Percentiles rank a stretch among this genome's conserved stretches.
phyloP scores from a whole-genome alignment of 2,113 vertebrate genomes.

The Alaudala cheleensis region DNA sequence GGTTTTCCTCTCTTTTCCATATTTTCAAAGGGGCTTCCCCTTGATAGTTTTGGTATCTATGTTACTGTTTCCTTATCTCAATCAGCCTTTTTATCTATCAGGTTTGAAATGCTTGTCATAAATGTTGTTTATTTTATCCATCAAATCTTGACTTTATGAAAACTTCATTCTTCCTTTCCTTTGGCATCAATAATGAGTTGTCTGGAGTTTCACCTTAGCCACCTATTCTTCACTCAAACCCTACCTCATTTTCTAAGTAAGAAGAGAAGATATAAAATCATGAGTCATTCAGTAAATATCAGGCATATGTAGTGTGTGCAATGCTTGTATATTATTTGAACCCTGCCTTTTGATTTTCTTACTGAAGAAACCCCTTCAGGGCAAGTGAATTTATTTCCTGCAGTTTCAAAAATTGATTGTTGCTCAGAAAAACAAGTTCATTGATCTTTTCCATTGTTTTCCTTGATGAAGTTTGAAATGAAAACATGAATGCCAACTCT shows the following conservation, averaged over 20 bases:
- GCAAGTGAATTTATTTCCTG: slow-evolving; percentile 39
- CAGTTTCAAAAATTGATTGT: neutral
- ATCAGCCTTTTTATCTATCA: neutral
- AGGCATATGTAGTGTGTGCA: neutral
- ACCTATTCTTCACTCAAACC: slow-evolving; percentile 13
- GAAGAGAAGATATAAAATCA: neutral
- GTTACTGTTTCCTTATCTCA: neutral
- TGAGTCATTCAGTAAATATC: slow-evolving; percentile 32
- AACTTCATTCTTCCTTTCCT: neutral
- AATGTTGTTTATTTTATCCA: neutral
- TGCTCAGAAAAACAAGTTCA: slow-evolving; percentile 14
- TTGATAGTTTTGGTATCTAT: neutral
- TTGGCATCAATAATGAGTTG: neutral
- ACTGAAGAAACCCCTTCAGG: slow-evolving; percentile 34
- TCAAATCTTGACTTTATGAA: neutral
- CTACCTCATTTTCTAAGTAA: neutral
- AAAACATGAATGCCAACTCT: slow-evolving; percentile 10
- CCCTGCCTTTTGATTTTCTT: slow-evolving; percentile 39
- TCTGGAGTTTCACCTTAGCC: neutral
- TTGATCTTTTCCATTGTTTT: slow-evolving; percentile 28
- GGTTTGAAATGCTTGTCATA: neutral
- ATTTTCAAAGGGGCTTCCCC: neutral
- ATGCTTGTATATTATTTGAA: slow-evolving; percentile 24
- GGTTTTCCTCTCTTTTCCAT: neutral
- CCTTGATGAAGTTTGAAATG: neutral